Evolutionary conservation across 2,888 invertebrate species (phyloP), one percentile per base, ranked within the genome.

Genomic region (Orchesella flavescens): DNA sequence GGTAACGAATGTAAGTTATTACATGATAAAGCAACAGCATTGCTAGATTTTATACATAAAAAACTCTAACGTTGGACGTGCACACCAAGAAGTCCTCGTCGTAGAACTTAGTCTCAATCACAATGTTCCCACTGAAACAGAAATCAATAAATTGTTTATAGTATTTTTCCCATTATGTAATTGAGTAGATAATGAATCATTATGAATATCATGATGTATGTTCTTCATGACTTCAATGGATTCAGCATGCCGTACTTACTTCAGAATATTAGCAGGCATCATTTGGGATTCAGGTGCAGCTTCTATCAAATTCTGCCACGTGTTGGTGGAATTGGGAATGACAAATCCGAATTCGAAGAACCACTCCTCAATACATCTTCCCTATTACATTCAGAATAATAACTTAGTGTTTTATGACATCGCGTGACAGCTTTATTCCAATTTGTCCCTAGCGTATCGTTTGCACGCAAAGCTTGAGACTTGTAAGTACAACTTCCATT

Each of bases 341-440:
- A 99, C 99, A 91, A 96, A 98, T 59, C 99, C 99, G 93, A 99
- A 99, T 90, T 99, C 98, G 90, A 99, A 99, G 91, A 95, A 96
- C 99, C 99, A 99, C 90, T 99, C 98, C 91, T 99, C 98, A 89
- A 98, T 92, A 89, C 96, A 96, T 85, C 96, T 93, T 0, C 97
- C 97, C 93, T 96, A 92, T 34, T 34, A 34, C 34, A 34, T 34
- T 34, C 46, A 92, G 92, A 55, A 88, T 74, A 63, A 87, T 88
- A 44, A 68, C 12, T 4, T 21, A 19, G n/a, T 53, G 10, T 17
- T n/a, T 53, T 53, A 17, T 17, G 53, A n/a, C n/a, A 53, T 53
- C 17, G 53, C 53, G 53, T 53, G 53, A 53, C 53, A 53, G 17
- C 34, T 4, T n/a, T 34, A 7, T 34, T 34, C 7, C 34, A 34